These are phyloP conservation scores for Aurelia aurita DNA, from an alignment of 30 jellyfish, hydroid and myxozoan species.

Conservation along the genomic window DNA sequence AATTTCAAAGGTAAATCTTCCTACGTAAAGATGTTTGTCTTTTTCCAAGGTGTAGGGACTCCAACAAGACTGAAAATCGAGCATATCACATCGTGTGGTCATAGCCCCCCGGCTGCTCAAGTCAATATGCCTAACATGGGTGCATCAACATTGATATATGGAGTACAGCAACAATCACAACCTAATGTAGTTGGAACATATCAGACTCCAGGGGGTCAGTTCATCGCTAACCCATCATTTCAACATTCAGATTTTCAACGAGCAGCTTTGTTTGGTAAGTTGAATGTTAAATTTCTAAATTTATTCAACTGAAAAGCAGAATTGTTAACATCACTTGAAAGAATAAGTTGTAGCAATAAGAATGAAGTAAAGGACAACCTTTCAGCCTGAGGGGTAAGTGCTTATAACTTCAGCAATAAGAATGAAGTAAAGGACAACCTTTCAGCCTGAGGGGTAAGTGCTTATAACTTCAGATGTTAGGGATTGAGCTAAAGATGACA, in stretches of 20 bases:
- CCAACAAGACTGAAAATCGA: constrained; percentile 88
- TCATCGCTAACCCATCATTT: constrained; percentile 49
- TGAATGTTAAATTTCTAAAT: not conserved
- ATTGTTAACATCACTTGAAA: too few relatives aligned
- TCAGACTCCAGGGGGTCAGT: constrained; percentile 49
- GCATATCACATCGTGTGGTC: constrained; percentile 60
- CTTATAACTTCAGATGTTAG: too few relatives aligned
- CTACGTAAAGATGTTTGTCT: not conserved
- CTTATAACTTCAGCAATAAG: too few relatives aligned
- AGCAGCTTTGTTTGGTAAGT: constrained; percentile 72
- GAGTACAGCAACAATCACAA: constrained; percentile 27
- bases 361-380: too few relatives aligned
- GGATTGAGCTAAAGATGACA: too few relatives aligned
- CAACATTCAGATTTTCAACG: constrained; percentile 72
- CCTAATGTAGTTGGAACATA: constrained; percentile 14
- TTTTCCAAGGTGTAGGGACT: constrained; percentile 83
- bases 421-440: too few relatives aligned
- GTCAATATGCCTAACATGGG: constrained; percentile 15
- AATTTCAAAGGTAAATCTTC: too few relatives aligned
- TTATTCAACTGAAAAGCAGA: too few relatives aligned
- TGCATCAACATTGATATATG: constrained; percentile 27
- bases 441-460: too few relatives aligned
- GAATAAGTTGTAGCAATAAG: too few relatives aligned
- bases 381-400: too few relatives aligned
- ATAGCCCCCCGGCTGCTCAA: constrained; percentile 61